Evolutionary conservation across 2,113 vertebrate genomes (phyloP), one percentile per base, ranked within the genome.

Genomic region (Hemibates koningsi): DNA sequence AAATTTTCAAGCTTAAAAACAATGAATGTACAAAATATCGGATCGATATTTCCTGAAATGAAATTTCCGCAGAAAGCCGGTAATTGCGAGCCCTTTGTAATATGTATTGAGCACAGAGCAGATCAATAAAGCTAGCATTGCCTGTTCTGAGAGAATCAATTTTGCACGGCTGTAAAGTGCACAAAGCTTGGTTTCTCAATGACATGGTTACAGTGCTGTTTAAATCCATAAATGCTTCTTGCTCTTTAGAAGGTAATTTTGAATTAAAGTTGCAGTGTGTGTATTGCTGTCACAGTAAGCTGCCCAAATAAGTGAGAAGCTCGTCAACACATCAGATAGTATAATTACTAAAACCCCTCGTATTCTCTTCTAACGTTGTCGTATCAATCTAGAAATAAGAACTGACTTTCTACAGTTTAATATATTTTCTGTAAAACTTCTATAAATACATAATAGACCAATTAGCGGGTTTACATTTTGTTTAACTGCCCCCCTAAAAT

Each of bases 91-190:
- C 45, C 13, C 0, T 78, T 80, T 85, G 50, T 61, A 81, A 71
- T 57, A 16, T 63, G 3, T 68, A 86, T 85, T 80, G 68, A 86
- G 16, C 52, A 76, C 48, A 36, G 45, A n/a, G 50, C 14, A 4
- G 56, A 88, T 89, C 84, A 50, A 78, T 88, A 48, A 63, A 63
- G 24, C 29, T 19, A 24, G 13, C 27, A 52, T 85, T 83, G 24
- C 41, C 2, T 29, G 13, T 85, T 92, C 76, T 88, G 36, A 84
- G 48, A 59, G 10, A 83, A 91, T 91, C 88, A 80, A 88, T 91
- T 56, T 13, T 52, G 6, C 45, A 9, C 2, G 2, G 7, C 52
- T 54, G 53, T 54, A 48, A 71, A 82, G 41, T 24, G 19, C 50
- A 43, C 78, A 86, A 68, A 63, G 81, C 52, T 73, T 45, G 43